Base-by-base conservation (phyloP, 1,140 invertebrate genomes). In the Pteromalus puparum region DNA sequence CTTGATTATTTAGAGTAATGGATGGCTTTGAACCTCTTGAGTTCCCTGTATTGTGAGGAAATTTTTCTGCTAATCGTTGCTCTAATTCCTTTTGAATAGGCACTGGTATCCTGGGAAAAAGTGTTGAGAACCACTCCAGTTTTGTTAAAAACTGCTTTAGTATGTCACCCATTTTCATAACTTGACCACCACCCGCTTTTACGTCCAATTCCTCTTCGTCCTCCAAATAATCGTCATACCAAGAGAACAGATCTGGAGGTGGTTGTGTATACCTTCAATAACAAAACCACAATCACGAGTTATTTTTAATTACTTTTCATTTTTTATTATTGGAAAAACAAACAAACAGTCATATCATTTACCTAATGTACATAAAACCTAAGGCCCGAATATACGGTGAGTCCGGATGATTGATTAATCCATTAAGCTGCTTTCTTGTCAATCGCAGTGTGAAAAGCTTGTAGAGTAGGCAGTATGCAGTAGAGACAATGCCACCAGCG, bases 21-120 rank as follows among this genome's bases (percentile, higher is more conserved):
- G 89, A 90, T 78, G 91, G 91, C 28, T 93, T 92, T 21, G 92
- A 90, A 80, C 92, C 91, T 65, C 91, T 90, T 1, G 91, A 86
- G 68, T 91, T 92, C 18, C 90, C 89, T 68, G 91, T 88, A 65
- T 92, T 91, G 78, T 93, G 92, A 1, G 94, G 93, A 90, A 94
- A 94, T 86, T 93, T 93, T 87, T 95, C 95, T 79, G 94, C 93
- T 83, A 97, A 91, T 88, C 95, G 96, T 89, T 96, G 96, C 90
- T 98, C 97, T 85, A 98, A 95, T 91, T 96, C 96, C 91, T 97
- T 98, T 93, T 99, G 98, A 88, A 99, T 99, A 21, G 99, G 99
- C 53, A 99, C 99, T n/a, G 99, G 99, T 92, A 99, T 99, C 86
- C 99, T 95, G 1, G 99, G 99, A 91, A 99, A 99, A 18, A 99